phyloP scores from a whole-genome alignment of 2,113 vertebrate genomes.

The Passerina amoena region DNA sequence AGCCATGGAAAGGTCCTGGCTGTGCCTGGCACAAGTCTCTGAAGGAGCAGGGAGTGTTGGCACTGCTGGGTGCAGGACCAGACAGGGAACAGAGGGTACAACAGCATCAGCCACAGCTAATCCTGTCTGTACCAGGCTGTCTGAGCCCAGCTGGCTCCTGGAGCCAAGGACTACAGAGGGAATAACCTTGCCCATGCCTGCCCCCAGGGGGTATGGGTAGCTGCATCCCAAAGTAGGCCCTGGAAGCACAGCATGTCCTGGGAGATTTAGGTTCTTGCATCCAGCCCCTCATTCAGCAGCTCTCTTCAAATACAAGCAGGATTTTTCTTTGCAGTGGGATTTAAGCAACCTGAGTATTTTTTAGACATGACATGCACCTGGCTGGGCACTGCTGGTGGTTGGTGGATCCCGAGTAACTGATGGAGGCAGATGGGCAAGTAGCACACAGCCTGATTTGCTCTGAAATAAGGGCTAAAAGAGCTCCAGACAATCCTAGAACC shows the following conservation, averaged over 20 bases:
- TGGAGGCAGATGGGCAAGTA: not conserved
- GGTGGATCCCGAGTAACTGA: not conserved
- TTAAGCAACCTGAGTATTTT: not conserved
- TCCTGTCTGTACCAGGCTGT: not conserved
- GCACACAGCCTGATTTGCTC: not conserved
- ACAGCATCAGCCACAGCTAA: not conserved
- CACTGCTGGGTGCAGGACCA: not conserved
- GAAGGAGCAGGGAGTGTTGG: not conserved
- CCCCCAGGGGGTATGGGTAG: fast-evolving
- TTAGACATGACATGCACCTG: not conserved
- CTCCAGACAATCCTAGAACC: not conserved
- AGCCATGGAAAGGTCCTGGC: not conserved
- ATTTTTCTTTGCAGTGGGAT: not conserved
- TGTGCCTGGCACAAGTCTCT: not conserved
- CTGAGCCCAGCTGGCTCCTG: not conserved
- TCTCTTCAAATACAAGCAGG: not conserved
- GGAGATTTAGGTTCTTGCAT: not conserved
- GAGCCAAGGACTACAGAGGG: not conserved
- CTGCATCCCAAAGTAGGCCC: not conserved
- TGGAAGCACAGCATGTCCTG: not conserved
- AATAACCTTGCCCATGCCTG: not conserved
- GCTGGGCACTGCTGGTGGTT: not conserved
- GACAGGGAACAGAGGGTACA: not conserved
- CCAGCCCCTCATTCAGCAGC: not conserved
- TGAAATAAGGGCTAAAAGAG: not conserved